Evolutionary conservation across 2,113 vertebrate species (phyloP).

Genomic region (Thomomys bottae): DNA sequence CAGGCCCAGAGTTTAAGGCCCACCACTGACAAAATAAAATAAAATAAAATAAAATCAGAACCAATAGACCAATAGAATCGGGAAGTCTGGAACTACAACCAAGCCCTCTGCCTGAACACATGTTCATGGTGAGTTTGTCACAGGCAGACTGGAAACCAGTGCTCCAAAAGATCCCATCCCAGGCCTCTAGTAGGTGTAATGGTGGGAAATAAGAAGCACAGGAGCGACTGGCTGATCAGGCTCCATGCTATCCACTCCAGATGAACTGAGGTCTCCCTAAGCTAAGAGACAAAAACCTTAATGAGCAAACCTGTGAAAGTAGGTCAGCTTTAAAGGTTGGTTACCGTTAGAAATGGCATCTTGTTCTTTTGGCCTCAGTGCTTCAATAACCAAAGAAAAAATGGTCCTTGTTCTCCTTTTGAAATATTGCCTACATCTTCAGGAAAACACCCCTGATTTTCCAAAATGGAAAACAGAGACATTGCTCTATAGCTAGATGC

Average conservation of each 20-base stretch:
- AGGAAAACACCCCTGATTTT: not conserved
- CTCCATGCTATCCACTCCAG: not conserved
- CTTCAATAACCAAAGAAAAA: conserved; percentile 20
- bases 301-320: not conserved
- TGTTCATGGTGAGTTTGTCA: not conserved
- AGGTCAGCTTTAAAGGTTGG: not conserved
- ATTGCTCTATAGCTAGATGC: not conserved
- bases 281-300: not conserved
- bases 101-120: not conserved
- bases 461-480: not conserved
- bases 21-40: too few species aligned
- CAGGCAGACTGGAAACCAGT: not conserved
- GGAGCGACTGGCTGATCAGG: not conserved
- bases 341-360: not conserved
- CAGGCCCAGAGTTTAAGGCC: too few species aligned
- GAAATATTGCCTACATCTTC: not conserved
- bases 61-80: not conserved
- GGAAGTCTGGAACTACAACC: not conserved
- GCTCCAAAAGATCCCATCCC: not conserved
- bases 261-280: not conserved
- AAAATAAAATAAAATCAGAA: too few species aligned
- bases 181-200: too few species aligned
- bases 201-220: not conserved
- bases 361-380: conserved; percentile 23
- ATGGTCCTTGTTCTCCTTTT: not conserved